These are phyloP conservation scores for Syngnathus rostellatus DNA, from an alignment of 2,797 vertebrate genomes.

Conservation along the genomic window DNA sequence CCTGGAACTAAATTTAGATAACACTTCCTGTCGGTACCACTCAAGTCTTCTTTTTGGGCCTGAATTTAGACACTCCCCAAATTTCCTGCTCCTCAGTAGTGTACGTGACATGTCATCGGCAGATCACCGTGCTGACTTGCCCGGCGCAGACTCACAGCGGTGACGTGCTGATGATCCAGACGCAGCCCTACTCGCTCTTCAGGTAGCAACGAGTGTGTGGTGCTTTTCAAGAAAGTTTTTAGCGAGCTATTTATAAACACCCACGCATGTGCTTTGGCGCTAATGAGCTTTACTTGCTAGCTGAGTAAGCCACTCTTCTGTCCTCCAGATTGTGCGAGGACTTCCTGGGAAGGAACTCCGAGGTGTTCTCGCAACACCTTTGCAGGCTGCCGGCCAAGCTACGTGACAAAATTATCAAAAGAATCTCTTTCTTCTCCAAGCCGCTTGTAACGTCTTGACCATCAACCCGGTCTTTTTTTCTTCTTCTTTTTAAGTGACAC, in stretches of 20 bases:
- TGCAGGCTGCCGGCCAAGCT: constrained; percentile 75
- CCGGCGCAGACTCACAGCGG: constrained; percentile 70
- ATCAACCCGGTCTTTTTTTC: constrained; percentile 5
- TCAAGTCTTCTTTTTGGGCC: too few species aligned
- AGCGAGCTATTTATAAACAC: background rate
- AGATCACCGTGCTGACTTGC: constrained; percentile 60
- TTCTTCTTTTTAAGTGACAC: background rate
- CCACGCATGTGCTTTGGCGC: too few species aligned
- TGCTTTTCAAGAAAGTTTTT: background rate
- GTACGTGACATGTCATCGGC: background rate
- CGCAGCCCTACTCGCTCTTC: constrained; percentile 82
- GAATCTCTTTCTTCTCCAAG: constrained; percentile 74
- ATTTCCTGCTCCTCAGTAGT: background rate
- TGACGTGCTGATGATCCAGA: constrained; percentile 88
- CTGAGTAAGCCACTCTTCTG: background rate
- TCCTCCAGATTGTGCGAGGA: constrained; percentile 78
- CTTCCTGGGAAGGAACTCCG: constrained; percentile 74
- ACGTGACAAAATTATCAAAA: constrained; percentile 70
- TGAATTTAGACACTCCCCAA: too few species aligned
- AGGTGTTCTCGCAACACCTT: constrained; percentile 66
- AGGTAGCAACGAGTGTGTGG: constrained; percentile 64
- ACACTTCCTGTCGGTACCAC: background rate
- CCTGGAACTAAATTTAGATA: background rate
- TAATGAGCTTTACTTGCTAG: background rate
- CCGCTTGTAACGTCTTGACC: constrained; percentile 25